Conservation (phyloP, 2,113 vertebrate genomes). For the Erythrocercus mccallii region DNA sequence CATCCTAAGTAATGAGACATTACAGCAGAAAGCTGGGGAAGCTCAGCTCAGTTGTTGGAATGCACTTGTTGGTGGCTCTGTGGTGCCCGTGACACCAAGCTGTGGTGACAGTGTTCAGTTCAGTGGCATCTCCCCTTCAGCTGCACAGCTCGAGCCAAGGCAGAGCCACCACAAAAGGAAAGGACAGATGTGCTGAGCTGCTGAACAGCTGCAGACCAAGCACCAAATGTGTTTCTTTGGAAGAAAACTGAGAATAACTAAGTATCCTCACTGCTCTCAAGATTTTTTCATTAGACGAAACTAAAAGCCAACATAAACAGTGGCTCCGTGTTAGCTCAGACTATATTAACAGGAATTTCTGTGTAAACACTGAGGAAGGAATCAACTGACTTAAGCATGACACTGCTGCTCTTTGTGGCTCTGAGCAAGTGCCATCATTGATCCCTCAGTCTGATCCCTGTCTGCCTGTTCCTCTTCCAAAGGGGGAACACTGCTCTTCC, state of each 20-base stretch:
- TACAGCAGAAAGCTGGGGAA: background rate
- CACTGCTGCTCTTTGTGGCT: background rate
- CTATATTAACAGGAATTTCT: background rate
- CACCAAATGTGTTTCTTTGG: background rate
- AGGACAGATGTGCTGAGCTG: background rate
- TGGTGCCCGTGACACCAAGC: fast-evolving
- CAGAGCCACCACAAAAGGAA: background rate
- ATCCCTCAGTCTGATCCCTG: background rate
- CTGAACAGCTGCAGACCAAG: background rate
- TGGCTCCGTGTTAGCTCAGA: background rate
- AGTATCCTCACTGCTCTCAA: background rate
- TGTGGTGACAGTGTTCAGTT: fast-evolving
- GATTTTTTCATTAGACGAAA: background rate
- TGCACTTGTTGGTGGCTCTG: background rate
- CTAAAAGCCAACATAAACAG: fast-evolving
- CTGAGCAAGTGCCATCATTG: background rate
- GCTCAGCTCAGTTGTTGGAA: background rate
- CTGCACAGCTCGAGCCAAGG: fast-evolving
- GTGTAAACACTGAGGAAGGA: background rate
- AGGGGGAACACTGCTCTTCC: background rate
- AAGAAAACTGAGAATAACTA: background rate
- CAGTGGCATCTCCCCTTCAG: background rate
- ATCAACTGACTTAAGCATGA: fast-evolving
- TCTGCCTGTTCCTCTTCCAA: background rate
- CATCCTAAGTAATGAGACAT: background rate